These are phyloP conservation scores for Isaurus tuberculatus DNA, from an alignment of 92 coral and sea anemone species.

Conservation along the genomic window DNA sequence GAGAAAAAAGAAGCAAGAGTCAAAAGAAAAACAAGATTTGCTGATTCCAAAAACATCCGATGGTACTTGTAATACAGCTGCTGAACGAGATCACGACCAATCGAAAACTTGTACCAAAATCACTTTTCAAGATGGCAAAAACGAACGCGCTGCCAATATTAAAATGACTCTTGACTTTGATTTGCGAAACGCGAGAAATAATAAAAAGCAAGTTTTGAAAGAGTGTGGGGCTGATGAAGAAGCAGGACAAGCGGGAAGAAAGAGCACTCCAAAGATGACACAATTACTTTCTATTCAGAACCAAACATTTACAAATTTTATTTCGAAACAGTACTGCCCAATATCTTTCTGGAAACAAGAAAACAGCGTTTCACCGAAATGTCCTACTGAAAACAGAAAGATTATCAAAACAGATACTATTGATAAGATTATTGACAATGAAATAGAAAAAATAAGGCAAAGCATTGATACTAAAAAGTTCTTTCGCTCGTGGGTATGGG, in stretches of 20 bases:
- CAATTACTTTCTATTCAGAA: conserved; percentile 58
- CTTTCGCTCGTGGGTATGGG: conserved; percentile 75
- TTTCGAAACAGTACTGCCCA: conserved; percentile 57
- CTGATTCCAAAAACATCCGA: neutral
- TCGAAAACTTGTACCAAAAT: conserved; percentile 2
- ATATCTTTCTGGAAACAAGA: conserved; percentile 63
- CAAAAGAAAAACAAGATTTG: neutral
- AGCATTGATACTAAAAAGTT: conserved; percentile 58
- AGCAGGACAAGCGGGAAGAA: conserved; percentile 15
- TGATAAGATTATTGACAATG: conserved; percentile 39
- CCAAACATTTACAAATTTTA: conserved; percentile 60
- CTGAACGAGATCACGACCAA: neutral
- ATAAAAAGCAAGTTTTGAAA: conserved; percentile 2
- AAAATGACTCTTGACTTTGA: neutral
- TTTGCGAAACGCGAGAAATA: neutral
- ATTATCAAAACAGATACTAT: conserved; percentile 16
- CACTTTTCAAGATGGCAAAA: neutral
- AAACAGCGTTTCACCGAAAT: conserved; percentile 45
- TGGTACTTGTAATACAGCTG: neutral
- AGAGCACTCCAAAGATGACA: conserved; percentile 22
- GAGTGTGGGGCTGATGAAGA: neutral
- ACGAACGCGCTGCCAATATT: neutral
- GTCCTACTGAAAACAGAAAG: conserved; percentile 3
- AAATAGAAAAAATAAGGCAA: conserved; percentile 54
- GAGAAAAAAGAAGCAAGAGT: neutral